Conservation (phyloP, 2,113 vertebrate species). For the Saimiri boliviensis region DNA sequence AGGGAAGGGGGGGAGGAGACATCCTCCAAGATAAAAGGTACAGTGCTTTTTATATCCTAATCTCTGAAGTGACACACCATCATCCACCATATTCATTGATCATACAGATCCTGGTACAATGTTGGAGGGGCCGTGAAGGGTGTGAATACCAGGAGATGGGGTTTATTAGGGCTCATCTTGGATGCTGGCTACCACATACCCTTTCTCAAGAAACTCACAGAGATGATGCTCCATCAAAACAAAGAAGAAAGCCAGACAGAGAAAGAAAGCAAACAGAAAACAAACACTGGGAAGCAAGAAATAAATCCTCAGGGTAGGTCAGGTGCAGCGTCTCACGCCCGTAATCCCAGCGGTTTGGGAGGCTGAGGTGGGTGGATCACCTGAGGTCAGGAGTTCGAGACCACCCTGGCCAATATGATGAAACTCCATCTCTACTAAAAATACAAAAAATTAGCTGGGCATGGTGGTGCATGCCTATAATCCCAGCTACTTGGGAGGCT, state of each 20-base stretch:
- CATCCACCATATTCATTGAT: too few relatives aligned
- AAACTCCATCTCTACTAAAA: too few relatives aligned
- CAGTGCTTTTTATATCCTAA: background rate
- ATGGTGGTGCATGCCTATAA: too few relatives aligned
- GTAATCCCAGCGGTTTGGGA: too few relatives aligned
- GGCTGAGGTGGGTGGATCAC: too few relatives aligned
- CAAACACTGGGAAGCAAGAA: fast-evolving
- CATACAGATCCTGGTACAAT: too few relatives aligned
- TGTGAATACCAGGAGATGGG: background rate
- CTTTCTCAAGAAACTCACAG: background rate
- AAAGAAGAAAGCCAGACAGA: background rate
- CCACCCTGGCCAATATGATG: too few relatives aligned
- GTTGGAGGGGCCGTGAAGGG: background rate
- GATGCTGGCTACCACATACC: background rate
- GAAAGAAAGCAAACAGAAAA: background rate
- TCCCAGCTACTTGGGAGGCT: too few relatives aligned
- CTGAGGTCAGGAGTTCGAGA: too few relatives aligned
- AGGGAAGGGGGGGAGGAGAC: background rate
- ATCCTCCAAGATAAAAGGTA: background rate
- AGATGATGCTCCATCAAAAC: background rate
- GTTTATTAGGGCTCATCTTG: too few relatives aligned
- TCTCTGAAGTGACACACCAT: background rate
- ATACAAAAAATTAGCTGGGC: too few relatives aligned
- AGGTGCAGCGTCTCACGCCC: too few relatives aligned
- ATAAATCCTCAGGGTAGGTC: background rate